A percentile compares a stretch with the other conserved stretches of the same genome.
Conservation (phyloP, 2,888 invertebrate species). For the Branchellion lobata region DNA sequence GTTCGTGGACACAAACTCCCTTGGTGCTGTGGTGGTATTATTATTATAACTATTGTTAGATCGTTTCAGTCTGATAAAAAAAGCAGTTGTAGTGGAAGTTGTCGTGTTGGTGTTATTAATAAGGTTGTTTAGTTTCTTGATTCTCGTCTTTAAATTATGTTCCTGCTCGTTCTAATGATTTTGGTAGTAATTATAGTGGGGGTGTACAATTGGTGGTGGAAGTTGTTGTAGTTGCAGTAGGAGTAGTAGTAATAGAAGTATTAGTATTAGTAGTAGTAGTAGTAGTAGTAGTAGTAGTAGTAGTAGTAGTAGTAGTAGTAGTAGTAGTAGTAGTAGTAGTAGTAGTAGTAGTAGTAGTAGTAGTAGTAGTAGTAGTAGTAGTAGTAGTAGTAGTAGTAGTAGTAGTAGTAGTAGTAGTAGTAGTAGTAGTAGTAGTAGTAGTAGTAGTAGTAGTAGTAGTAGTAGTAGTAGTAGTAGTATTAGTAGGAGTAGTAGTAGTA, state of each 20-base stretch:
- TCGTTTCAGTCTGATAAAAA: constrained; percentile 46
- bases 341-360: background rate
- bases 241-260: no score
- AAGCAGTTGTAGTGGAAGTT: background rate
- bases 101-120: no score
- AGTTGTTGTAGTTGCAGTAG: background rate
- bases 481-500: no score
- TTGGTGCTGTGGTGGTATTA: constrained; percentile 37
- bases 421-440: background rate
- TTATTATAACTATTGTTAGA: constrained; percentile 38
- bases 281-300: background rate
- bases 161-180: no score
- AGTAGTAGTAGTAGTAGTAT: no score
- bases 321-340: constrained; percentile 14
- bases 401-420: background rate
- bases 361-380: background rate
- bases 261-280: no score
- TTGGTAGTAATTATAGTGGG: no score
- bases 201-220: background rate
- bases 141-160: background rate
- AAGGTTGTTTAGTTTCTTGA: background rate
- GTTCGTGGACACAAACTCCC: constrained; percentile 46
- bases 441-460: background rate
- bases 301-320: constrained; percentile 2
- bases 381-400: background rate